phyloP scores from a whole-genome alignment of 2,888 invertebrate species.

The Spilarctia lutea region DNA sequence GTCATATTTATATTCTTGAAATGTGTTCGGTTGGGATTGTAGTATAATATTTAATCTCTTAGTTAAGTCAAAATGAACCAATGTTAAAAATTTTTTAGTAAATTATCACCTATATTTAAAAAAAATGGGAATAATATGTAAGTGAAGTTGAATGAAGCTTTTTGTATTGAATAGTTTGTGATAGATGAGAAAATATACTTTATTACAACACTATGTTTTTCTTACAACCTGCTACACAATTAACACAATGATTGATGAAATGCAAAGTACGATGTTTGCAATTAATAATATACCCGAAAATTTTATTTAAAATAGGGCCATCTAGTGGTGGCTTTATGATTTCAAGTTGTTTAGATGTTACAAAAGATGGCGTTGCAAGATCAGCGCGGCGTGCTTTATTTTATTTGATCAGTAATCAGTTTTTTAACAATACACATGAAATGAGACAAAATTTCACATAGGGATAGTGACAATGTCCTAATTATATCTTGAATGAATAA shows the following conservation, averaged over 20 bases:
- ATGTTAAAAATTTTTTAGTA: not conserved
- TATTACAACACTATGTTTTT: not conserved
- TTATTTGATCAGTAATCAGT: not conserved
- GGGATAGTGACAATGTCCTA: not conserved
- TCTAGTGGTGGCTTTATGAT: not conserved
- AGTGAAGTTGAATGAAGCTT: not conserved
- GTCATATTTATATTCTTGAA: not conserved
- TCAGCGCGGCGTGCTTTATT: not conserved
- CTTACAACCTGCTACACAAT: not conserved
- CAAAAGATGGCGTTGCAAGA: not conserved
- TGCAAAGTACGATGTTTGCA: not conserved
- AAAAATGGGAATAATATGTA: not conserved
- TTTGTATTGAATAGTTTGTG: not conserved
- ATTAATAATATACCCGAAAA: no score
- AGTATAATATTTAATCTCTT: constrained; percentile 1
- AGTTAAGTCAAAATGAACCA: not conserved
- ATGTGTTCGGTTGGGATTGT: no score
- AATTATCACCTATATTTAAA: constrained; percentile 7
- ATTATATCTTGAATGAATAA: not conserved
- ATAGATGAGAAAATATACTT: not conserved
- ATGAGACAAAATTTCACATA: not conserved
- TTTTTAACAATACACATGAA: not conserved
- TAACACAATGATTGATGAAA: no score
- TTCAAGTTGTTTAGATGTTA: not conserved
- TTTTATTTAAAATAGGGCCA: not conserved